Evolutionary conservation across 1,140 invertebrate genomes (phyloP), one percentile per base, ranked within the genome.

Genomic region (Phymorhynchus buccinoides): DNA sequence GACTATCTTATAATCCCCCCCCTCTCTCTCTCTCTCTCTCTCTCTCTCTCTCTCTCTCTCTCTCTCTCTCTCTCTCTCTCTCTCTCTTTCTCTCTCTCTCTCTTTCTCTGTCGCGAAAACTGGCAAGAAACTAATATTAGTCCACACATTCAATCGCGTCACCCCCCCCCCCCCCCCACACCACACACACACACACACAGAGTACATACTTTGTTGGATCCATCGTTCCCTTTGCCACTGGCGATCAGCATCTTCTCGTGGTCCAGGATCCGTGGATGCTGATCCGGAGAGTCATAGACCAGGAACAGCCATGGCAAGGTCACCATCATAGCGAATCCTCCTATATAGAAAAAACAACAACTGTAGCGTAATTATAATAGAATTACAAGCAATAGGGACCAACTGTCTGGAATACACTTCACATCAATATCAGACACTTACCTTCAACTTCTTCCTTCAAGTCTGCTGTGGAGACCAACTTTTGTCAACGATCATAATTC

Each of bases 231-330:
- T 39, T 84, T 78, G 42, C 62, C 44, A 3, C n/a, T n/a, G 37
- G 71, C 52, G 42, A 87, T 87, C 32, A 87, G 62, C 16, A 44
- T 48, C 18, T 86, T 3, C 56, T 89, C 88, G 22, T 52, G 35
- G 39, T 87, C 68, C 35, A 48, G 81, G 27, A 89, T 87, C 18
- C 77, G 66, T 3, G 85, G 78, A 39, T 89, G 85, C 22, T 77
- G 37, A 16, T 86, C 83, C 12, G 88, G 88, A n/a, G 52, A 79
- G 35, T 89, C 86, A 37, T 85, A 86, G 7, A 89, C 85, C 42
- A 85, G 83, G 32, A 80, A 71, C 32, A 83, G 71, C 88, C 88
- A 89, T 0, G 85, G 37, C n/a, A 80, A 35, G 27, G 80, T 77
- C 62, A 83, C 79, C 14, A 89, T 32, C 9, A 89, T 35, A 52